These are phyloP conservation scores for Dorcus parallelipipedus DNA, from an alignment of 2,888 invertebrate genomes.

Conservation along the genomic window DNA sequence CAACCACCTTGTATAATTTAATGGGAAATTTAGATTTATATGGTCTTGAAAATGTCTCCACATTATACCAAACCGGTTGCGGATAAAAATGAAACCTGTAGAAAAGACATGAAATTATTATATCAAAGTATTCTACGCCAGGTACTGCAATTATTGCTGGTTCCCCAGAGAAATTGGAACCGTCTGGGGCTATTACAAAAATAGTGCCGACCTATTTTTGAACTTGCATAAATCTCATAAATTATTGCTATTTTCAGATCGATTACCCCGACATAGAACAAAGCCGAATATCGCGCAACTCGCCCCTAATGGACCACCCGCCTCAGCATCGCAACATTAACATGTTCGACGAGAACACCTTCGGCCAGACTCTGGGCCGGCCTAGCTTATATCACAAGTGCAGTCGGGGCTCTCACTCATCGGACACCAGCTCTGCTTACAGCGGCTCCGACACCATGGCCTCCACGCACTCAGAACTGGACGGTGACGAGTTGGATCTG, in stretches of 20 bases:
- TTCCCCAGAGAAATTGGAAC: too few relatives aligned
- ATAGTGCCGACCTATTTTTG: too few relatives aligned
- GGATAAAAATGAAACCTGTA: too few relatives aligned
- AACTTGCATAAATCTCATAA: too few relatives aligned
- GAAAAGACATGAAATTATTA: too few relatives aligned
- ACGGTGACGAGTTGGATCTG: slow-evolving; percentile 81
- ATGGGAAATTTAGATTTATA: too few relatives aligned
- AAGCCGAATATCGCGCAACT: slow-evolving; percentile 40
- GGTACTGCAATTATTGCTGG: too few relatives aligned
- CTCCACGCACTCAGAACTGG: slow-evolving; percentile 81
- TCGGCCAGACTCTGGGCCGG: slow-evolving; percentile 20
- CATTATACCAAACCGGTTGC: too few relatives aligned
- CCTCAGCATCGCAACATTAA: slow-evolving; percentile 22
- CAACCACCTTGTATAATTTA: too few relatives aligned
- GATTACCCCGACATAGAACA: slow-evolving; percentile 63
- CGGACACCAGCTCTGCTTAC: slow-evolving; percentile 94
- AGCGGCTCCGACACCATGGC: slow-evolving; percentile 96
- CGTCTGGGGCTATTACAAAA: too few relatives aligned
- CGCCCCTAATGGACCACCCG: slow-evolving; percentile 45
- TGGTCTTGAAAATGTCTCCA: too few relatives aligned
- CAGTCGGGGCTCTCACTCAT: slow-evolving; percentile 79
- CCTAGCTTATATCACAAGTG: slow-evolving; percentile 83
- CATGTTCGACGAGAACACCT: slow-evolving; percentile 16
- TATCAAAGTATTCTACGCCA: too few relatives aligned
- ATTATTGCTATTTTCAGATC: slow-evolving; percentile 54